phyloP scores from a whole-genome alignment of 2,888 invertebrate species.

The Latrodectus hesperus region DNA sequence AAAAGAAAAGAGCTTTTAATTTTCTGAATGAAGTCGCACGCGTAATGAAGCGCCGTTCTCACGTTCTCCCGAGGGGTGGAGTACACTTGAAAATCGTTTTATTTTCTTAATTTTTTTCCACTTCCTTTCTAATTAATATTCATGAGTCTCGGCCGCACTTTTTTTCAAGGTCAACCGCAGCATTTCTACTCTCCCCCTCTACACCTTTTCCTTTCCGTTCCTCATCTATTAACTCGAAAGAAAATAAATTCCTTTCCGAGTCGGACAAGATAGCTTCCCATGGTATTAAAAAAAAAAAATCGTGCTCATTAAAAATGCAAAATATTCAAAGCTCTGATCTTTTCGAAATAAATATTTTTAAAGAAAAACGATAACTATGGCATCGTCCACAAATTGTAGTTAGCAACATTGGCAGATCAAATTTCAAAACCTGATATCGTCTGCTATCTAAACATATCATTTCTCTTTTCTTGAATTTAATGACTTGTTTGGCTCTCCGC shows the following conservation, averaged over 20 bases:
- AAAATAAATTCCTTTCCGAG: slow-evolving; percentile 8
- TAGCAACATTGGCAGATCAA: not conserved
- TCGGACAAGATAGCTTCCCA: not conserved
- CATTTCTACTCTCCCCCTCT: not conserved
- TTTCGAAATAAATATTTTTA: not conserved
- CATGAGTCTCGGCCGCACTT: slow-evolving; percentile 27
- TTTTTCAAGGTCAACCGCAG: slow-evolving; percentile 45
- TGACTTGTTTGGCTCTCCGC: not conserved
- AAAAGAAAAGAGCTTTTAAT: not conserved
- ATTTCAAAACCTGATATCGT: not conserved
- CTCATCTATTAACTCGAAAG: not conserved
- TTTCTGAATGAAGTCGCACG: not conserved
- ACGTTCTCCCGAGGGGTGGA: not conserved
- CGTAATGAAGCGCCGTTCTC: not conserved
- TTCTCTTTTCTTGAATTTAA: not conserved
- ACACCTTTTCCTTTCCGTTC: not conserved
- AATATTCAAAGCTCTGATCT: not conserved
- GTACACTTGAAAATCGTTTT: slow-evolving; percentile 1
- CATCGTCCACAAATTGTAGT: not conserved
- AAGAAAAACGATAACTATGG: not conserved
- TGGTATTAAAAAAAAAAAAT: not conserved
- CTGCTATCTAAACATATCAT: slow-evolving; percentile 1
- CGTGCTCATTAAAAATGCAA: not conserved
- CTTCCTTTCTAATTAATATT: slow-evolving; percentile 52
- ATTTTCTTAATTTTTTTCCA: not conserved